Base-by-base conservation (phyloP, 2,797 vertebrate species). In the Malurus splendens region DNA sequence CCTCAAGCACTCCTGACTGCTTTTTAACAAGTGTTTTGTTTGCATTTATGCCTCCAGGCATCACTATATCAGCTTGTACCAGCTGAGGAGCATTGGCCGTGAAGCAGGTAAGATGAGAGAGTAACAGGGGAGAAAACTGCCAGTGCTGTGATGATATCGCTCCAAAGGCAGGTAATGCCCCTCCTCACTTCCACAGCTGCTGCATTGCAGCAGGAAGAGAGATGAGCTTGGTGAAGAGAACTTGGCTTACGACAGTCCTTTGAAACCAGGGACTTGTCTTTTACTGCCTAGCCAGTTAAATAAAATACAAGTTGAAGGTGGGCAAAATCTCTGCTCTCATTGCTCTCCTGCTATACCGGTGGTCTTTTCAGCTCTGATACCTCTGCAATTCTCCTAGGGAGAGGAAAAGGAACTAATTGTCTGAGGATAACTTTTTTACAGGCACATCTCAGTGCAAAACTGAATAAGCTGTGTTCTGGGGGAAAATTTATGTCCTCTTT, bases 131-230 rank as follows among this genome's bases (percentile, higher is more conserved):
- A 7, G 16, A 16, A 27, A 55, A 12, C 1, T 6, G 5, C 4
- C 27, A 1, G 12, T 2, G 14, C 41, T 42, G 13, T 0, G 0
- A 47, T 57, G 62, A 11, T 28, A 44, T 8, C 20, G 9, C 23
- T 54, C 59, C 27, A n/a, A 36, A 62, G 47, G 28, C 54, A 65
- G 51, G 32, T 2, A 1, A 0, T 36, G n/a, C 0, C 1, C 18
- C 30, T 55, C 5, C 41, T 55, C 0, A 0, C 48, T 51, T 19
- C n/a, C 44, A 57, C 51, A 47, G 61, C 41, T 45, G 60, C 84
- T 38, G 51, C 3, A 2, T 10, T 52, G 60, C 5, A 0, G 60
- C 5, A 0, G 32, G 10, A 52, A 33, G 9, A 38, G 7, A 38
- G 25, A n/a, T 64, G 64, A 83, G 22, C 10, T 52, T 60, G 16